These are phyloP conservation scores for Pipra filicauda DNA, from an alignment of 2,113 vertebrate genomes.

Conservation along the genomic window DNA sequence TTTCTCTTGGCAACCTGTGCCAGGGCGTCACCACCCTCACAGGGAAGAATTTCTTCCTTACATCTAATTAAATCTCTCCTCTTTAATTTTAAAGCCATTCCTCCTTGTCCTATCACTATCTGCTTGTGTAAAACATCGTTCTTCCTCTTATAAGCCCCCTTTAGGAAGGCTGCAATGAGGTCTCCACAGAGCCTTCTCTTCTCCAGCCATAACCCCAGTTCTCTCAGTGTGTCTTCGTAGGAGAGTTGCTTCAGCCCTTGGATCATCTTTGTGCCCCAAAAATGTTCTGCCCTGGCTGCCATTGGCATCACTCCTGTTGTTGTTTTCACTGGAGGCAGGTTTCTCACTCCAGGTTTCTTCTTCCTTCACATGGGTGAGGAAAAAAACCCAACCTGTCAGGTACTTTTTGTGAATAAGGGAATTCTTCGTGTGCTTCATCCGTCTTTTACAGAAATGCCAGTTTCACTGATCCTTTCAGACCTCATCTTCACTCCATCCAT, in stretches of 20 bases:
- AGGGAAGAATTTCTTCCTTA: background rate
- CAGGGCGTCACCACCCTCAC: background rate
- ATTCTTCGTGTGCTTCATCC: background rate
- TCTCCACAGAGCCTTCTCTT: accelerated
- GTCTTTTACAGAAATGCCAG: background rate
- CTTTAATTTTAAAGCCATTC: background rate
- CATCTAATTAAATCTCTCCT: background rate
- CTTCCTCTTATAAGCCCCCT: background rate
- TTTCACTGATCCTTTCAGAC: background rate
- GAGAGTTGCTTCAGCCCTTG: background rate
- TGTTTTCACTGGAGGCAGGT: background rate
- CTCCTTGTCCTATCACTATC: background rate
- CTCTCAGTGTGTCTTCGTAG: accelerated
- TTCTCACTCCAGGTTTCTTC: background rate
- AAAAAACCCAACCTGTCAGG: background rate
- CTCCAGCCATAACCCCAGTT: background rate
- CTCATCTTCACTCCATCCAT: background rate
- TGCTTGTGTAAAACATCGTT: background rate
- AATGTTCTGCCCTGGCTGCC: background rate
- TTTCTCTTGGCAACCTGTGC: background rate
- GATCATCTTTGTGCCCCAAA: background rate
- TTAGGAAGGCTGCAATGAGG: background rate
- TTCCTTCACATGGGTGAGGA: background rate
- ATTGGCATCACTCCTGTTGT: background rate
- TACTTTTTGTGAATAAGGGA: background rate